Percentiles rank a stretch among this genome's conserved stretches.
These are phyloP conservation scores for Sphaerophoria taeniata DNA, from an alignment of 2,888 invertebrate species.

Conservation along the genomic window DNA sequence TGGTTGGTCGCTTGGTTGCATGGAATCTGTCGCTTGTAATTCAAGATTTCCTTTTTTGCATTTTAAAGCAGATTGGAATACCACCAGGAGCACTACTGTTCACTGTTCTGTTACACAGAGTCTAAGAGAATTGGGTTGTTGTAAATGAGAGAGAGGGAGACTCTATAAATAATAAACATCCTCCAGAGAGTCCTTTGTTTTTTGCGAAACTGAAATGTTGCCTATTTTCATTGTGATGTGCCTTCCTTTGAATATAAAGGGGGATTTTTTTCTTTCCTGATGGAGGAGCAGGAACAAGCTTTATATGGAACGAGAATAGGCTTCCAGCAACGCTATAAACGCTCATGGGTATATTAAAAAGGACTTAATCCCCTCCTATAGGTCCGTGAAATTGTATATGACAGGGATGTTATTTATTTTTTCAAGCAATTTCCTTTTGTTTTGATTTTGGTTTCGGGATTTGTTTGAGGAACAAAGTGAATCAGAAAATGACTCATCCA, in stretches of 20 bases:
- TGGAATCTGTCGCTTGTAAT: conserved; percentile 66
- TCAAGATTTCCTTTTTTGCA: conserved; percentile 66
- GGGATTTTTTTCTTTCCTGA: conserved; percentile 25
- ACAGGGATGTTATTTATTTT: conserved; percentile 8
- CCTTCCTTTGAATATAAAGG: conserved; percentile 25
- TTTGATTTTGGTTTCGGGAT: neutral
- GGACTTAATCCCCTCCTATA: neutral
- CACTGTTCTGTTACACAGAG: neutral
- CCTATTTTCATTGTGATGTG: conserved; percentile 15
- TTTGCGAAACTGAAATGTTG: conserved; percentile 36
- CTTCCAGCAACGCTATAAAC: neutral
- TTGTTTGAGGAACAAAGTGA: conserved; percentile 37
- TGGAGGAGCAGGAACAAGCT: neutral
- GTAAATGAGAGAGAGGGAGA: conserved; percentile 11
- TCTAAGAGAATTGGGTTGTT: neutral
- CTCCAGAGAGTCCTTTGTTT: conserved; percentile 61
- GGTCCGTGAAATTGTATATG: conserved; percentile 32
- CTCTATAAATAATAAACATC: conserved; percentile 72
- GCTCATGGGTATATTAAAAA: neutral
- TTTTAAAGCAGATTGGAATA: conserved; percentile 24
- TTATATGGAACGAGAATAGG: neutral
- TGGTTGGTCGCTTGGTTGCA: conserved; percentile 45
- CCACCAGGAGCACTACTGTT: neutral
- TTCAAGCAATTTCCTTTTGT: neutral
- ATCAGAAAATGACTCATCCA: conserved; percentile 15